Conservation (phyloP, 2,797 vertebrate species). For the Threskiornis aethiopicus region DNA sequence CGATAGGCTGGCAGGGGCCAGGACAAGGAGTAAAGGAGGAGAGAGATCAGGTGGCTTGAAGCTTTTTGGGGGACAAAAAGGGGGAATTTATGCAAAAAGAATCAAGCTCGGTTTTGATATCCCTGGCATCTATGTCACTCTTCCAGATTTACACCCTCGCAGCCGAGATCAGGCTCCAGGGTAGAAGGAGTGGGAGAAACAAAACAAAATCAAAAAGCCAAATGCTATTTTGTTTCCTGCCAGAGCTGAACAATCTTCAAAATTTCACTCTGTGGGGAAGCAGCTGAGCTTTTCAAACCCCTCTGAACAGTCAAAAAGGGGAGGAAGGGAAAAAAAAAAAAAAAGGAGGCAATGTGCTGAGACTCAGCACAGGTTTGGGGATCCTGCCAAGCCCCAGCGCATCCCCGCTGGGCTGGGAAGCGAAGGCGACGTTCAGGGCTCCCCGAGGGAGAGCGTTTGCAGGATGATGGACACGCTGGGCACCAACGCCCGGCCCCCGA, state of each 20-base stretch:
- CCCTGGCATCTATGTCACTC: background rate
- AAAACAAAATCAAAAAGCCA: slow-evolving; percentile 34
- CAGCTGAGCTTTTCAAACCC: slow-evolving; percentile 17
- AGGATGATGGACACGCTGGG: fast-evolving
- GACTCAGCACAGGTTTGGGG: background rate
- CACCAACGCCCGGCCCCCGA: background rate
- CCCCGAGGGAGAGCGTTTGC: background rate
- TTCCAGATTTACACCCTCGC: slow-evolving; percentile 4
- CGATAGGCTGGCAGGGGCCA: background rate
- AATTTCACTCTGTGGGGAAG: background rate
- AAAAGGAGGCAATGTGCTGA: background rate
- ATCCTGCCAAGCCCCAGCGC: background rate
- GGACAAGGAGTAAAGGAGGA: background rate
- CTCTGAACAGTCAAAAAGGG: background rate
- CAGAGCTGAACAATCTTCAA: background rate
- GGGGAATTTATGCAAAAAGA: background rate
- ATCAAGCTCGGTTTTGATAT: background rate
- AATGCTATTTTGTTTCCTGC: background rate
- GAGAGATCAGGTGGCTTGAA: background rate
- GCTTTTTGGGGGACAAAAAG: background rate
- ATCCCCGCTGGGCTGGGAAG: background rate
- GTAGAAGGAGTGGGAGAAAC: slow-evolving; percentile 30
- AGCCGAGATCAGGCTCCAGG: background rate
- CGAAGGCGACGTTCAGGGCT: background rate
- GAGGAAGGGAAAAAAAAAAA: background rate